A percentile compares a stretch with the other conserved stretches of the same genome.
Evolutionary conservation across 2,797 vertebrate genomes (phyloP).

Genomic region (Esox lucius): DNA sequence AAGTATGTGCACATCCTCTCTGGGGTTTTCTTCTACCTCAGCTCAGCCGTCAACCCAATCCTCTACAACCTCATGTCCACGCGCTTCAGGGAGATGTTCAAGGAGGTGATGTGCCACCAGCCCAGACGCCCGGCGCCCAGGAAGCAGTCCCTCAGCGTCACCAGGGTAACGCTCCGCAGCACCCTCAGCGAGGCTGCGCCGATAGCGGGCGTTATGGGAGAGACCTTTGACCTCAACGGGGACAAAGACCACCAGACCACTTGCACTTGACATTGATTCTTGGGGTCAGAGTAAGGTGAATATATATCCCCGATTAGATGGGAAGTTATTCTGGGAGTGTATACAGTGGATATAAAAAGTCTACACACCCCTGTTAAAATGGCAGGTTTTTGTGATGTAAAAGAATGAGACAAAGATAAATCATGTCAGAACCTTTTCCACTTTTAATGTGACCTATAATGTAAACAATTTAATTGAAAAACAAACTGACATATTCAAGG

Average conservation of each 20-base stretch:
- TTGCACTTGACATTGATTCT: slow-evolving; percentile 42
- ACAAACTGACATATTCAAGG: too few relatives aligned
- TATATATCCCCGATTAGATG: not conserved
- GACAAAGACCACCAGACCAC: slow-evolving; percentile 62
- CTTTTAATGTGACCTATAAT: too few relatives aligned
- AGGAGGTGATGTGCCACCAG: slow-evolving; percentile 82
- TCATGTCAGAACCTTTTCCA: too few relatives aligned
- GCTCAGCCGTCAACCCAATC: slow-evolving; percentile 88
- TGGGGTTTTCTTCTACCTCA: slow-evolving; percentile 91
- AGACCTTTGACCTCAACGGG: slow-evolving; percentile 57
- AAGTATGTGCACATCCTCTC: slow-evolving; percentile 86
- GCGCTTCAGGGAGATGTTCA: slow-evolving; percentile 92
- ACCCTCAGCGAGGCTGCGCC: slow-evolving; percentile 76
- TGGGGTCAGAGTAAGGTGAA: not conserved
- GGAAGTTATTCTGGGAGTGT: not conserved
- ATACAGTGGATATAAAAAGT: not conserved
- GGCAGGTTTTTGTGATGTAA: too few relatives aligned
- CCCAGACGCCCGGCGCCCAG: slow-evolving; percentile 36
- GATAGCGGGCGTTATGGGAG: slow-evolving; percentile 44
- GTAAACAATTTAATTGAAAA: too few relatives aligned
- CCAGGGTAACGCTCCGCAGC: slow-evolving; percentile 79
- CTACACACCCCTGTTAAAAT: too few relatives aligned
- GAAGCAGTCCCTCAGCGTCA: slow-evolving; percentile 78
- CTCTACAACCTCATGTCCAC: slow-evolving; percentile 96
- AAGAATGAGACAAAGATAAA: too few relatives aligned